Percentiles rank a stretch among this genome's conserved stretches.
Evolutionary conservation across 2,113 vertebrate species (phyloP).

Genomic region (Uropsilus gracilis): DNA sequence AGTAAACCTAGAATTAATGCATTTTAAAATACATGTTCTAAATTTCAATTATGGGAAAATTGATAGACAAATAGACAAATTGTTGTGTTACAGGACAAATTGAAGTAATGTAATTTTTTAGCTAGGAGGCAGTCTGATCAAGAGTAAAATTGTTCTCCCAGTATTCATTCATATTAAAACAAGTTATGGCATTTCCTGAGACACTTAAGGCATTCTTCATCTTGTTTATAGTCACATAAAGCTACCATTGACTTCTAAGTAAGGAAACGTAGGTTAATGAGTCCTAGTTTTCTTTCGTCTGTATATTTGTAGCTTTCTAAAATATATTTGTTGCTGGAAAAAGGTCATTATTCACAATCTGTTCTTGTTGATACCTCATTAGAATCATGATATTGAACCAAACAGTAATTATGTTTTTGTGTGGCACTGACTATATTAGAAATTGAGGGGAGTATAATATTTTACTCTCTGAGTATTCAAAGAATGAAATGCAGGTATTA

Average conservation of each 20-base stretch:
- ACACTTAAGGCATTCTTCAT: background rate
- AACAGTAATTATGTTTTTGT: conserved; percentile 9
- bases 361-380: background rate
- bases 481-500: background rate
- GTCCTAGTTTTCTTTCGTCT: conserved; percentile 11
- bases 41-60: background rate
- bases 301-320: conserved; percentile 11
- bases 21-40: background rate
- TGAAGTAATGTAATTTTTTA: conserved; percentile 48
- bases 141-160: conserved; percentile 24
- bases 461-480: conserved; percentile 26
- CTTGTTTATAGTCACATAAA: conserved; percentile 22
- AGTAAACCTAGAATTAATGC: conserved; percentile 4
- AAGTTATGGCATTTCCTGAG: background rate
- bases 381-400: background rate
- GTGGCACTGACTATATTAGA: background rate
- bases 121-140: conserved; percentile 70
- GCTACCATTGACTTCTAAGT: background rate
- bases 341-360: background rate
- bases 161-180: background rate
- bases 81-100: background rate
- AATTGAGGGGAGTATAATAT: background rate
- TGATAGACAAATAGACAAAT: too few relatives aligned
- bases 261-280: background rate
- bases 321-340: background rate